A percentile compares a stretch with the other conserved stretches of the same genome.
phyloP scores from a whole-genome alignment of 2,797 vertebrate genomes.

The Tapirus indicus region DNA sequence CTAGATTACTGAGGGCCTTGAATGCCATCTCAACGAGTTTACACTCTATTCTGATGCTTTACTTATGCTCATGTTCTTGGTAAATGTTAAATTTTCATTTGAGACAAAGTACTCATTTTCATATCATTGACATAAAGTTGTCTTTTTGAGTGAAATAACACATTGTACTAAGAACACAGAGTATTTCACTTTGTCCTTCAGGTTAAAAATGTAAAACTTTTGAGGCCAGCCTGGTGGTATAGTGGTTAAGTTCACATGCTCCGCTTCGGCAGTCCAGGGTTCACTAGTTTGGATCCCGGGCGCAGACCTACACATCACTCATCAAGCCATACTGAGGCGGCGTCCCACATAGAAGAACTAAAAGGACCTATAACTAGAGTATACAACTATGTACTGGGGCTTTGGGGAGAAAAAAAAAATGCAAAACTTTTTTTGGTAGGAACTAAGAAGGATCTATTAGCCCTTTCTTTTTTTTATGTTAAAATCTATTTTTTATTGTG shows the following conservation, averaged over 20 bases:
- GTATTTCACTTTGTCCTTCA: not conserved
- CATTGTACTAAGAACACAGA: not conserved
- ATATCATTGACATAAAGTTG: not conserved
- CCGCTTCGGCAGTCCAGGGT: no score
- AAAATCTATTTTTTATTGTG: not conserved
- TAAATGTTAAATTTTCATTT: conserved; percentile 4
- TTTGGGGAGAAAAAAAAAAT: not conserved
- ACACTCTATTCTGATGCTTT: not conserved
- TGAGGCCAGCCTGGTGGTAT: not conserved
- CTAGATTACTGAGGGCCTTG: not conserved
- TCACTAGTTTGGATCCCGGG: no score
- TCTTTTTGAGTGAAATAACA: not conserved
- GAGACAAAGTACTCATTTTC: not conserved
- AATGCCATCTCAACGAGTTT: not conserved
- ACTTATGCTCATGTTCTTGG: not conserved
- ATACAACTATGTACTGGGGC: no score
- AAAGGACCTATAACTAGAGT: no score
- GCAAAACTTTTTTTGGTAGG: not conserved
- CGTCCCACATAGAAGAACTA: no score
- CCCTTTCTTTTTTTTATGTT: not conserved
- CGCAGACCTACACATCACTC: no score
- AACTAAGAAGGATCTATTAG: not conserved
- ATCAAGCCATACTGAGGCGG: no score
- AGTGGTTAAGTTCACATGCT: no score
- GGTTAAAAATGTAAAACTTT: not conserved